A percentile compares a stretch with the other conserved stretches of the same genome.
Conservation (phyloP, 2,113 vertebrate species). For the Eurystomus gularis region DNA sequence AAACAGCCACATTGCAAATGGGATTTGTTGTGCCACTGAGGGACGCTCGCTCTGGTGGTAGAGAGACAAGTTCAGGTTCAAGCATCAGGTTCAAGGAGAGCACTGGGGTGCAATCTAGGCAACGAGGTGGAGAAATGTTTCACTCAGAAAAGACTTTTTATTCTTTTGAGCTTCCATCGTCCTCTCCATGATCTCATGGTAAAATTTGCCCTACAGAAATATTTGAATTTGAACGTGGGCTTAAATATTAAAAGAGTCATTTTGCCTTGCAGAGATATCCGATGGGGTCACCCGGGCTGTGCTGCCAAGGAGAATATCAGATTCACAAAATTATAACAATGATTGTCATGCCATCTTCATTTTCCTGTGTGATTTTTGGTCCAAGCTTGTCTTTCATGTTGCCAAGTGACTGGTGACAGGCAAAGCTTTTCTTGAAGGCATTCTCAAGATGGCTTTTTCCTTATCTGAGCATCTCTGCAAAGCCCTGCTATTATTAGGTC, state of each 20-base stretch:
- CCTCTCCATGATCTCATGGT: not conserved
- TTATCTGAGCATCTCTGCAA: constrained; percentile 40
- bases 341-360: not conserved
- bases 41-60: not conserved
- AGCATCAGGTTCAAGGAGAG: not conserved
- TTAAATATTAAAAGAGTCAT: not conserved
- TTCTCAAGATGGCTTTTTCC: constrained; percentile 23
- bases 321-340: not conserved
- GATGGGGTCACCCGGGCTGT: not conserved
- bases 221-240: not conserved
- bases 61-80: not conserved
- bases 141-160: not conserved
- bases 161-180: not conserved
- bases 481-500: constrained; percentile 49
- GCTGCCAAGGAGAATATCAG: not conserved
- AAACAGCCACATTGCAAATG: not conserved
- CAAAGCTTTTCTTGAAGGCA: constrained; percentile 27
- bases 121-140: not conserved
- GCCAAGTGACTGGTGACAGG: not conserved
- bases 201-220: not conserved
- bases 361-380: not conserved
- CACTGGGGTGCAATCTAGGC: not conserved
- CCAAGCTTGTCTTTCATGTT: not conserved
- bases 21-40: not conserved
- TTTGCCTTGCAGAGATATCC: constrained; percentile 26